phyloP scores from a whole-genome alignment of 2,888 invertebrate genomes.

The Hoplodrina blanda region DNA sequence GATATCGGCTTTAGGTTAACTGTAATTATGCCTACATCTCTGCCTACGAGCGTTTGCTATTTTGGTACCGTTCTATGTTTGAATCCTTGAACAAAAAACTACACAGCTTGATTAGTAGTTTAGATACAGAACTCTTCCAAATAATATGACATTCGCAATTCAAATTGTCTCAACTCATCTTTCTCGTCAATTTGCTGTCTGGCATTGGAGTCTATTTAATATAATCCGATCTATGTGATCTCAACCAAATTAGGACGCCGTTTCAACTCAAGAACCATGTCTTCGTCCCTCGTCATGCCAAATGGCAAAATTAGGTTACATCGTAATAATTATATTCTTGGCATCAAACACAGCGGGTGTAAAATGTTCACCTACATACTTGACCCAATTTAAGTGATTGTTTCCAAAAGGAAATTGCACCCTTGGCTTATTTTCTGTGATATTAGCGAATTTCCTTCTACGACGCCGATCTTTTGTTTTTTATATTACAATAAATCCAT shows the following conservation, averaged over 20 bases:
- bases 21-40: constrained; percentile 45
- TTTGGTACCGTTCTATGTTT: constrained; percentile 32
- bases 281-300: constrained; percentile 42
- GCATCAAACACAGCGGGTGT: constrained; percentile 50
- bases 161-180: constrained; percentile 11
- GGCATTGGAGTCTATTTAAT: constrained; percentile 17
- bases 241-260: constrained; percentile 34
- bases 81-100: constrained; percentile 4
- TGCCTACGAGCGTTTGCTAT: constrained; percentile 37
- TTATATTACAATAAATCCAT: constrained; percentile 64
- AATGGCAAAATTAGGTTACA: constrained; percentile 56
- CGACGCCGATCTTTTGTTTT: constrained; percentile 58
- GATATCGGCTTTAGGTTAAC: constrained; percentile 60
- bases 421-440: constrained; percentile 61
- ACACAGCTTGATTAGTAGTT: constrained; percentile 17
- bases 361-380: constrained; percentile 58
- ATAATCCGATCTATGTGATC: constrained; percentile 40
- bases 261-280: constrained; percentile 43
- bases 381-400: constrained; percentile 65
- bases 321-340: constrained; percentile 57
- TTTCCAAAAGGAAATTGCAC: constrained; percentile 68
- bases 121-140: constrained; percentile 10
- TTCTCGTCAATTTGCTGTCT: constrained; percentile 21
- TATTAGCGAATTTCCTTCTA: constrained; percentile 61
- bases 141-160: constrained; percentile 3